A percentile compares a stretch with the other conserved stretches of the same genome.
Evolutionary conservation across 2,113 vertebrate genomes (phyloP).

Genomic region (Argyrosomus japonicus): DNA sequence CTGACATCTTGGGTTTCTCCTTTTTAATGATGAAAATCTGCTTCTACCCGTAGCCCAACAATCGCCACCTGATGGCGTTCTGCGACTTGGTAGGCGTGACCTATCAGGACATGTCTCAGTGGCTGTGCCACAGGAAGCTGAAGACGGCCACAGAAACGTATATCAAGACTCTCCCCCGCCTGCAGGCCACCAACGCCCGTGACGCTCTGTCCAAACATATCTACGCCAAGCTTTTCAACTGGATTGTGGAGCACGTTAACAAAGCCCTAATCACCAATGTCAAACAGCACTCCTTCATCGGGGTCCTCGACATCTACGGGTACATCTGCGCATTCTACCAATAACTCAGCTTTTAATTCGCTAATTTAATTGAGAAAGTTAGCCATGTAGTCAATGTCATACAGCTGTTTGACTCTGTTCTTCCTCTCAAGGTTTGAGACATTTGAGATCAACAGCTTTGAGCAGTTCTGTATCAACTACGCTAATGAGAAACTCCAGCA

Average conservation of each 20-base stretch:
- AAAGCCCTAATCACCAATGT: constrained; percentile 91
- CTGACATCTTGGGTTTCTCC: background rate
- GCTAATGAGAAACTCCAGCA: constrained; percentile 99
- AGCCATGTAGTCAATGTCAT: background rate
- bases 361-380: background rate
- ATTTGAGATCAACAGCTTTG: constrained; percentile 99
- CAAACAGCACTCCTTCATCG: constrained; percentile 98
- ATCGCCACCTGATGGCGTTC: constrained; percentile 91
- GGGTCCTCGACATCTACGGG: constrained; percentile 98
- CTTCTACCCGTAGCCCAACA: constrained; percentile 87
- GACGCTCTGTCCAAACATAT: constrained; percentile 97
- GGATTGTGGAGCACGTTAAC: constrained; percentile 98
- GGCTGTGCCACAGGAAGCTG: constrained; percentile 97
- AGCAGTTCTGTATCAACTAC: constrained; percentile 99
- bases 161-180: constrained; percentile 93
- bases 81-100: constrained; percentile 96
- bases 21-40: background rate
- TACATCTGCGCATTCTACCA: constrained; percentile 57
- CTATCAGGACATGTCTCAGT: constrained; percentile 97
- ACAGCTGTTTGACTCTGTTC: constrained; percentile 39
- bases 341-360: background rate
- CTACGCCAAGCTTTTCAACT: constrained; percentile 97
- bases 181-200: constrained; percentile 95
- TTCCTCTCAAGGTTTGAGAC: constrained; percentile 92
- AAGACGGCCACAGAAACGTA: constrained; percentile 95